A percentile compares a stretch with the other conserved stretches of the same genome.
Conservation (phyloP, 2,113 vertebrate species). For the Myrmecophaga tridactyla region DNA sequence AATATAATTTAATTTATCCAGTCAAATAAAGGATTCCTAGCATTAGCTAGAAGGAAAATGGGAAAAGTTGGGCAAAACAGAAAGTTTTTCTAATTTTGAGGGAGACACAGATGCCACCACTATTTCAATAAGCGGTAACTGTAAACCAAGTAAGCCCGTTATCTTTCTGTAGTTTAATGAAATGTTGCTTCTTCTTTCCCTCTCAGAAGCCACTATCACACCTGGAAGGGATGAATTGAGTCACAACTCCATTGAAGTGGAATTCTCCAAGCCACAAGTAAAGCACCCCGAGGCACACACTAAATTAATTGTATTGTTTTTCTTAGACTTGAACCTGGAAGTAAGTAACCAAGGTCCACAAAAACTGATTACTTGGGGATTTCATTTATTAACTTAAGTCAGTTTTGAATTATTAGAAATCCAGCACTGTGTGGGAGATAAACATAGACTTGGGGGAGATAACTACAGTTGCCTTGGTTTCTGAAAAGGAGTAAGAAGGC, state of each 20-base stretch:
- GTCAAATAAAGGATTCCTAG: background rate
- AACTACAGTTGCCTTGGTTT: constrained; percentile 25
- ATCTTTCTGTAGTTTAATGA: no score
- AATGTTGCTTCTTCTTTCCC: background rate
- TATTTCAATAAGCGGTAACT: background rate
- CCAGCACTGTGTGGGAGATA: background rate
- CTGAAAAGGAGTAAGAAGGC: constrained; percentile 18
- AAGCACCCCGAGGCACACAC: constrained; percentile 3
- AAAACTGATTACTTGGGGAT: constrained; percentile 19
- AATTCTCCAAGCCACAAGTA: background rate
- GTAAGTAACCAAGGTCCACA: constrained; percentile 6
- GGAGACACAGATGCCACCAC: background rate
- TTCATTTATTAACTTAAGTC: constrained; percentile 51
- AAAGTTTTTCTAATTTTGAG: background rate
- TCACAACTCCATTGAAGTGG: background rate
- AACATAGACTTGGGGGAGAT: constrained; percentile 5
- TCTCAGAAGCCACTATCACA: background rate
- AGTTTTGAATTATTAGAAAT: constrained; percentile 63
- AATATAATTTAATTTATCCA: background rate
- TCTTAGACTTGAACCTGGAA: background rate
- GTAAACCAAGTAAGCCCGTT: background rate
- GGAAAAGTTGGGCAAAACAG: background rate
- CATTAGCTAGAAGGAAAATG: background rate
- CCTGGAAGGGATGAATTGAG: background rate
- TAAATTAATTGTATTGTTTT: constrained; percentile 48